These are phyloP conservation scores for Aythya baeri DNA, from an alignment of 2,113 vertebrate genomes.

Conservation along the genomic window DNA sequence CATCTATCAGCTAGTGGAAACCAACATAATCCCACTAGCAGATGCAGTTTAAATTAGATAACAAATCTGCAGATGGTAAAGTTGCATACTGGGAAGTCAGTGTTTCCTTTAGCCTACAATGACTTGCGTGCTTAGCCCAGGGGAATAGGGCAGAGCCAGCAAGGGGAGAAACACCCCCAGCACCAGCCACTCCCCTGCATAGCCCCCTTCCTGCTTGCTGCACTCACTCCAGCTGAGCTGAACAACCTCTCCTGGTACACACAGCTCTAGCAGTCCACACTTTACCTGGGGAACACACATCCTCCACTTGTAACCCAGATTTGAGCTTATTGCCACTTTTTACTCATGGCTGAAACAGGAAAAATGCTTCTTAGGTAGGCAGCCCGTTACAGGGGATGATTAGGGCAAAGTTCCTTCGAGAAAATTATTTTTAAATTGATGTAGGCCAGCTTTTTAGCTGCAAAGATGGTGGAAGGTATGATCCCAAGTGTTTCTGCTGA, in stretches of 20 bases:
- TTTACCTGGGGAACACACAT: not conserved
- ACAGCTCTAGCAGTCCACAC: not conserved
- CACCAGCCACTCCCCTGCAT: not conserved
- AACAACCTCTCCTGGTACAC: not conserved
- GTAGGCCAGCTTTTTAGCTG: constrained; percentile 17
- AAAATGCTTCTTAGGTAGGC: constrained; percentile 1
- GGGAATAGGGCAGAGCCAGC: not conserved
- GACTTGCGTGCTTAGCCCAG: not conserved
- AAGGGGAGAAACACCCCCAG: not conserved
- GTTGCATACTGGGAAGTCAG: not conserved
- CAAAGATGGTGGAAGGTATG: constrained; percentile 22
- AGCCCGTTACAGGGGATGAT: not conserved
- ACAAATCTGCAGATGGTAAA: constrained; percentile 23
- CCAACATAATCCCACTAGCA: constrained; percentile 45
- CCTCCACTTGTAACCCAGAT: not conserved
- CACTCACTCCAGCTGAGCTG: not conserved
- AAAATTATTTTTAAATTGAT: constrained; percentile 45
- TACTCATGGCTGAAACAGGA: not conserved
- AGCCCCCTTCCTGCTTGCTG: not conserved
- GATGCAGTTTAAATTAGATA: constrained; percentile 46
- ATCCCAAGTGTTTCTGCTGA: constrained; percentile 39
- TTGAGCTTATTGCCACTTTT: not conserved
- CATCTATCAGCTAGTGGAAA: constrained; percentile 51
- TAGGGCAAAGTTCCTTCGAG: constrained; percentile 5
- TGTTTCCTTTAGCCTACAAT: not conserved